Percentiles rank a stretch among this genome's conserved stretches.
Evolutionary conservation across 23 tunicate genomes (phyloP).

Genomic region (Phallusia fumigata): DNA sequence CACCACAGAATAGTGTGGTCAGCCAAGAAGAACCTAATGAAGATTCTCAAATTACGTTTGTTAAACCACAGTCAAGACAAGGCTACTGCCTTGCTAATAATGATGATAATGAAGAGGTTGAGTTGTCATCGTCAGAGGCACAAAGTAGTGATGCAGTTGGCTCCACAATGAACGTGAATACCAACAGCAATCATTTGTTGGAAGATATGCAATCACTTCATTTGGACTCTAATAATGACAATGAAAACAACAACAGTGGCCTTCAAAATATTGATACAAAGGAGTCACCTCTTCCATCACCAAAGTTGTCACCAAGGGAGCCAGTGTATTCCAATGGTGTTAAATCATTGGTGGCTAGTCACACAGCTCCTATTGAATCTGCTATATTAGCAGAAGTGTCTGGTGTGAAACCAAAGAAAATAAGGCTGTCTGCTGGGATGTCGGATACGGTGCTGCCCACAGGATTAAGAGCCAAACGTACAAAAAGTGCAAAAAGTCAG

Average conservation of each 20-base stretch:
- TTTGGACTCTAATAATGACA: background rate
- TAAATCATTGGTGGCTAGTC: background rate
- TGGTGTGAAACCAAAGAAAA: slow-evolving; percentile 12
- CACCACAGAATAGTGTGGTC: background rate
- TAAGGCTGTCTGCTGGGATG: slow-evolving; percentile 30
- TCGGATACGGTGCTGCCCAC: slow-evolving; percentile 64
- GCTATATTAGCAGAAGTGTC: slow-evolving; percentile 17
- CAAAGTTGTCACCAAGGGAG: background rate
- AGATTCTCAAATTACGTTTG: slow-evolving; percentile 3
- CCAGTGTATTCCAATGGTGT: slow-evolving; percentile 3
- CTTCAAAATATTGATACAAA: background rate
- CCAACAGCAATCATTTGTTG: background rate
- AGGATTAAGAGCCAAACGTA: slow-evolving; percentile 31
- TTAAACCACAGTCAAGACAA: slow-evolving; percentile 2
- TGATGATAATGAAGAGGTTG: background rate
- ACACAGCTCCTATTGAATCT: slow-evolving; percentile 14
- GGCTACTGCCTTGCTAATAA: background rate
- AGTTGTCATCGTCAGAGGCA: background rate
- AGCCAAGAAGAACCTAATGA: background rate
- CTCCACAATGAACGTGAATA: background rate
- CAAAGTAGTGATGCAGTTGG: background rate
- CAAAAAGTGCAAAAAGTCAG: slow-evolving; percentile 43
- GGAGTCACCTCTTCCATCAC: background rate
- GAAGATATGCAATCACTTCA: background rate
- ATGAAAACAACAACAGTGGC: background rate